Evolutionary conservation across 2,888 invertebrate species (phyloP).

Genomic region (Incurvaria masculella): DNA sequence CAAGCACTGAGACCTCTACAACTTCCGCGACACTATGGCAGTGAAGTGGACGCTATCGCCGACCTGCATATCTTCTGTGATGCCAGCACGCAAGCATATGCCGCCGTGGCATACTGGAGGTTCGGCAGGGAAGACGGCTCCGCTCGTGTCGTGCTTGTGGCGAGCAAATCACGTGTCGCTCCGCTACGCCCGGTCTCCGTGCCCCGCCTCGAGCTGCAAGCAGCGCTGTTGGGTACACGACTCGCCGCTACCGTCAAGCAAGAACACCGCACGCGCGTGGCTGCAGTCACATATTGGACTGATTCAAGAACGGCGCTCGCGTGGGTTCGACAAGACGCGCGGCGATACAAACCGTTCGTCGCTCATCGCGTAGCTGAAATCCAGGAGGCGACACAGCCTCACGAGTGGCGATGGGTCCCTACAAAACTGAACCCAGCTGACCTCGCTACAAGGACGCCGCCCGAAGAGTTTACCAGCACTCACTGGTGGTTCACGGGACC

Average conservation of each 20-base stretch:
- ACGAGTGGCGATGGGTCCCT: slow-evolving; percentile 14
- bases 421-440: slow-evolving; percentile 10
- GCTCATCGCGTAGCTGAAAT: slow-evolving; percentile 2
- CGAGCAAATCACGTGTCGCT: neutral
- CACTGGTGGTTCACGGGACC: neutral
- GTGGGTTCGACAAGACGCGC: neutral
- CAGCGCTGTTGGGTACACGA: slow-evolving; percentile 10
- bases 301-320: neutral
- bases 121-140: neutral
- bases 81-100: slow-evolving; percentile 1
- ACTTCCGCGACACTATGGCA: neutral
- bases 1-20: neutral
- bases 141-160: neutral
- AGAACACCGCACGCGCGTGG: neutral
- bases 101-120: slow-evolving; percentile 1
- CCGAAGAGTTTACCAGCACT: neutral
- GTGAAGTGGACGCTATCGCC: neutral
- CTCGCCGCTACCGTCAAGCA: slow-evolving; percentile 4
- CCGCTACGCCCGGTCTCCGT: neutral
- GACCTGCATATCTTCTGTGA: slow-evolving; percentile 3
- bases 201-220: slow-evolving; percentile 4
- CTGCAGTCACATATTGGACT: neutral
- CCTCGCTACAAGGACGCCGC: slow-evolving; percentile 9
- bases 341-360: slow-evolving; percentile 1
- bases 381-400: neutral